Evolutionary conservation across 2,888 invertebrate species (phyloP).

Genomic region (Orthosia incerta): DNA sequence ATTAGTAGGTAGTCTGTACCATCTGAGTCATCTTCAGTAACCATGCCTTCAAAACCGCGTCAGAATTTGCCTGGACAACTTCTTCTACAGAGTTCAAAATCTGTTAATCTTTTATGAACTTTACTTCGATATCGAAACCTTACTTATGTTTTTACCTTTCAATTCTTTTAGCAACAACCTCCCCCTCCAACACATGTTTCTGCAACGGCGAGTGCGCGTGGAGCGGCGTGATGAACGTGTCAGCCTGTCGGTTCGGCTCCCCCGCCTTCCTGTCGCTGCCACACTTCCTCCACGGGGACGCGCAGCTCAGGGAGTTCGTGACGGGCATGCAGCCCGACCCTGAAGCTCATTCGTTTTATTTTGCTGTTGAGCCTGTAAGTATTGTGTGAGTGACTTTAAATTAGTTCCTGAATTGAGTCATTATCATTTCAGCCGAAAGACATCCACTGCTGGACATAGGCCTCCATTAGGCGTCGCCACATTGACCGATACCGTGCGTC

Average conservation of each 20-base stretch:
- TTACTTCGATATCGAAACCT: too few relatives aligned
- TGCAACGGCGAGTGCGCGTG: conserved; percentile 94
- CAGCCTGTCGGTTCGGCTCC: conserved; percentile 94
- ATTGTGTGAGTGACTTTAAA: background rate
- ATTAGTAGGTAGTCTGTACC: too few relatives aligned
- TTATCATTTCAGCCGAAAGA: background rate
- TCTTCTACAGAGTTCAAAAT: too few relatives aligned
- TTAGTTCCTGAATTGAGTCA: too few relatives aligned
- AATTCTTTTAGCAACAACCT: conserved; percentile 87
- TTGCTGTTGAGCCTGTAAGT: conserved; percentile 94
- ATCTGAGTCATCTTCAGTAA: too few relatives aligned
- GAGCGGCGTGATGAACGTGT: conserved; percentile 94
- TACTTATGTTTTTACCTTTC: too few relatives aligned
- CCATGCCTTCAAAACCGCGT: too few relatives aligned
- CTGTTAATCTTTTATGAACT: too few relatives aligned
- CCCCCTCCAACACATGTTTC: conserved; percentile 93
- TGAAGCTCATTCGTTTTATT: conserved; percentile 94
- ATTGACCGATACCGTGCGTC: too few relatives aligned
- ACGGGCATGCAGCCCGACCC: conserved; percentile 93
- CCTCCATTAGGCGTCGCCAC: too few relatives aligned
- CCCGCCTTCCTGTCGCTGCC: conserved; percentile 96
- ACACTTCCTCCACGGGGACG: conserved; percentile 95
- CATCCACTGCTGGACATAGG: too few relatives aligned
- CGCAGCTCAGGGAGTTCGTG: conserved; percentile 91
- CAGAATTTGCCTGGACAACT: too few relatives aligned